phyloP scores from a whole-genome alignment of 2,888 invertebrate species.

The Monoplex corrugatus region DNA sequence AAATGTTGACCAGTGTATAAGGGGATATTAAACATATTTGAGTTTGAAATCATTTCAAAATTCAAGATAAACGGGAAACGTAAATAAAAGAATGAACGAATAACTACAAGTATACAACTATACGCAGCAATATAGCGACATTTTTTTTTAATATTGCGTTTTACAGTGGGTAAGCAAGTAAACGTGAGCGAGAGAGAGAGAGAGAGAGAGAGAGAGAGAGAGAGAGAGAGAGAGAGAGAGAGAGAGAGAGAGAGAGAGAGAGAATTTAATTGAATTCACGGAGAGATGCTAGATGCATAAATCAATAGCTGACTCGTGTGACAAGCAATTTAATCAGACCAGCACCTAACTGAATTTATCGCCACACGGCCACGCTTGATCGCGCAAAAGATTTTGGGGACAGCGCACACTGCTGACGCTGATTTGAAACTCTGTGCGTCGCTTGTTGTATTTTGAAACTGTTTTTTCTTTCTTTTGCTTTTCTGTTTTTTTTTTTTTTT shows the following conservation, averaged over 20 bases:
- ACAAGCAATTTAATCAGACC: constrained; percentile 39
- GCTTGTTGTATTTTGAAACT: background rate
- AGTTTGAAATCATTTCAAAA: no score
- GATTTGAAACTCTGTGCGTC: background rate
- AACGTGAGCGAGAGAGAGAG: no score
- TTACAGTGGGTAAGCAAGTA: no score
- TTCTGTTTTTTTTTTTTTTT: background rate
- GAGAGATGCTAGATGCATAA: background rate
- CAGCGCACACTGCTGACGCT: background rate
- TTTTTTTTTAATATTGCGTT: no score
- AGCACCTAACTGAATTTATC: constrained; percentile 39
- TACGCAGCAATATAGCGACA: no score
- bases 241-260: background rate
- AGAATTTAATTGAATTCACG: background rate
- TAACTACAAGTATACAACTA: no score
- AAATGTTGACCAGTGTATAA: no score
- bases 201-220: background rate
- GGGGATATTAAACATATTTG: no score
- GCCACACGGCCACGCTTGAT: constrained; percentile 1
- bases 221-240: background rate
- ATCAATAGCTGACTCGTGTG: constrained; percentile 24
- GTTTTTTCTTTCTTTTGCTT: background rate
- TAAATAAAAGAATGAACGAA: no score
- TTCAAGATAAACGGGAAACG: no score
- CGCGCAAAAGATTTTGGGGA: constrained; percentile 8